Conservation (phyloP, 2,113 vertebrate genomes). For the Mystacornis crossleyi region DNA sequence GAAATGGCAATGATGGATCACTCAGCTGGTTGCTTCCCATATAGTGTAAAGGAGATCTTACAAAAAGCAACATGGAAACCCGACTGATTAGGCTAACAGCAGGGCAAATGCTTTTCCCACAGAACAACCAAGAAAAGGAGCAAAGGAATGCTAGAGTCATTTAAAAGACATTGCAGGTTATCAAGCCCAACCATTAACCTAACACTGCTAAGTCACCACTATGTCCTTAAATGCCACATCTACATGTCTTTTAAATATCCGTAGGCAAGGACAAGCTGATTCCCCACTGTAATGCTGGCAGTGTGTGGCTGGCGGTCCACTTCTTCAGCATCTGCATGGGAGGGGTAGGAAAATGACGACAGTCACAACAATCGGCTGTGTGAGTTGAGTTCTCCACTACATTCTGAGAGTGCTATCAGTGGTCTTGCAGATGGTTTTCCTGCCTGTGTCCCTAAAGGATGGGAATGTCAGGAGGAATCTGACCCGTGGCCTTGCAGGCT, state of each 20-base stretch:
- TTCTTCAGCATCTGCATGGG: not conserved
- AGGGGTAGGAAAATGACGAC: not conserved
- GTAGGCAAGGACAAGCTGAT: not conserved
- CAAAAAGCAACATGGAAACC: not conserved
- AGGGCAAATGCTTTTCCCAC: not conserved
- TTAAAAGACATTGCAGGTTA: not conserved
- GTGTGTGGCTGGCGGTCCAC: not conserved
- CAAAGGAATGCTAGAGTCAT: not conserved
- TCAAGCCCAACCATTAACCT: not conserved
- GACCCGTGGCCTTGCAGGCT: not conserved
- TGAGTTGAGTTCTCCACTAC: not conserved
- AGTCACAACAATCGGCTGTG: not conserved
- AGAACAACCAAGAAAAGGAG: not conserved
- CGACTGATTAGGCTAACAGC: not conserved
- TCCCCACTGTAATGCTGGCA: not conserved
- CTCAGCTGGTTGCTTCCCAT: not conserved
- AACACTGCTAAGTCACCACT: not conserved
- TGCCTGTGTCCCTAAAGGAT: not conserved
- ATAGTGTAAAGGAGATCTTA: not conserved
- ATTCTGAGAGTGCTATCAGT: not conserved
- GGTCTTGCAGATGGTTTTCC: not conserved
- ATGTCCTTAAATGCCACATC: not conserved
- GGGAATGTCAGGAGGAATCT: not conserved
- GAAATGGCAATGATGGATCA: not conserved
- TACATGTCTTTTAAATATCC: not conserved